These are phyloP conservation scores for Acleris cristana DNA, from an alignment of 2,888 invertebrate genomes.

Conservation along the genomic window DNA sequence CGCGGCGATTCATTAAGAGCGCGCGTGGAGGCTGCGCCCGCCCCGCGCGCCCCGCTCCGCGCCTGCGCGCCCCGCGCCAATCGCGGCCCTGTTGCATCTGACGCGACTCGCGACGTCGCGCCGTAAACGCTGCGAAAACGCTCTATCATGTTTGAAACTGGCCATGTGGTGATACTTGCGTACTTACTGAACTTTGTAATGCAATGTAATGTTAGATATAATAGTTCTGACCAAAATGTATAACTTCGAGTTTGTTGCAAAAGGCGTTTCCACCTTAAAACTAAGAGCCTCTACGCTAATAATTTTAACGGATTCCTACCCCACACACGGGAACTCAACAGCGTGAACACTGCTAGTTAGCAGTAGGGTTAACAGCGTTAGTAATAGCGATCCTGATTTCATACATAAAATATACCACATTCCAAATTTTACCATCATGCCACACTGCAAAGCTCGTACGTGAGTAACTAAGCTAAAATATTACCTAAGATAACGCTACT, in stretches of 20 bases:
- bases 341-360: no score
- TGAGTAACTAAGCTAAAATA: no score
- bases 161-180: slow-evolving; percentile 67
- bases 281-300: no score
- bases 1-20: slow-evolving; percentile 81
- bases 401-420: no score
- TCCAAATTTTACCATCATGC: no score
- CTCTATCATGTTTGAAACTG: slow-evolving; percentile 73
- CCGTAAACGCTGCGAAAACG: slow-evolving; percentile 79
- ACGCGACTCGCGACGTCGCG: slow-evolving; percentile 72
- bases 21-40: slow-evolving; percentile 76
- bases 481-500: neutral
- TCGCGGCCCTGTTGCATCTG: slow-evolving; percentile 81
- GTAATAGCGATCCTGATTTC: no score
- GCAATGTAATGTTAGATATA: no score
- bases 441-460: no score
- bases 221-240: slow-evolving; percentile 19
- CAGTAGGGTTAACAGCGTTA: no score
- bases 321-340: neutral
- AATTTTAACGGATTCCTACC: no score
- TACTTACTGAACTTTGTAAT: slow-evolving; percentile 39
- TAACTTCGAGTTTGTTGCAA: no score
- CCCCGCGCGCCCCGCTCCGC: slow-evolving; percentile 55
- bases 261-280: no score
- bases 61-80: slow-evolving; percentile 71